Conservation (phyloP, 2,113 vertebrate genomes). For the Diglossa brunneiventris region DNA sequence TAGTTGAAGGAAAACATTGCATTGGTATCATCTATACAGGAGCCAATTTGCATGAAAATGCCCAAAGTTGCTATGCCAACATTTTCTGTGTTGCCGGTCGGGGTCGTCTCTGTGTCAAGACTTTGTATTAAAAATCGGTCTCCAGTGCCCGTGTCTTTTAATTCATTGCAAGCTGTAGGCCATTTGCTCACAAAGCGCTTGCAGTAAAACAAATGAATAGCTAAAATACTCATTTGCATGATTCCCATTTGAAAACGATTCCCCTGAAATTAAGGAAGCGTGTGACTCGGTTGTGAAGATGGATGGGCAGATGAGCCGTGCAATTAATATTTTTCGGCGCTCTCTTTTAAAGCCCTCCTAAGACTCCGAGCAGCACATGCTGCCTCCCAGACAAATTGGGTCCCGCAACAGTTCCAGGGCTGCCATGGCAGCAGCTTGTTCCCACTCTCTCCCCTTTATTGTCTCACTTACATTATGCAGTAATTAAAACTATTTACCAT, state of each 20-base stretch:
- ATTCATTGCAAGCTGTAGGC: constrained; percentile 87
- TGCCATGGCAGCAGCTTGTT: constrained; percentile 76
- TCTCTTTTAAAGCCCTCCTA: constrained; percentile 84
- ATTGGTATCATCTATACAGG: constrained; percentile 82
- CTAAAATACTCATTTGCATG: constrained; percentile 91
- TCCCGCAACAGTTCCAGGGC: constrained; percentile 72
- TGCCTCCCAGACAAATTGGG: constrained; percentile 80
- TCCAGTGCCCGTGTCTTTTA: constrained; percentile 85
- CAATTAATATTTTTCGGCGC: constrained; percentile 84
- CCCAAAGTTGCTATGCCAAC: constrained; percentile 88
- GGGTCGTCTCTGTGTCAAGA: constrained; percentile 86
- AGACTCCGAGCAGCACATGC: constrained; percentile 77
- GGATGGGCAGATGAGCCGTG: constrained; percentile 82
- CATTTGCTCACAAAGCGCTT: constrained; percentile 84
- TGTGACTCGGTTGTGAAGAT: constrained; percentile 81
- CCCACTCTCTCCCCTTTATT: constrained; percentile 78
- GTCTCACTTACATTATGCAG: constrained; percentile 85
- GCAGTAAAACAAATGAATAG: constrained; percentile 92
- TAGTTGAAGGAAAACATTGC: constrained; percentile 90
- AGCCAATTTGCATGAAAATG: constrained; percentile 87
- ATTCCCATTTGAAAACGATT: constrained; percentile 84
- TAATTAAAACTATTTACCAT: constrained; percentile 90
- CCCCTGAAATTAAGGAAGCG: constrained; percentile 84
- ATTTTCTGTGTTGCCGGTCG: constrained; percentile 82
- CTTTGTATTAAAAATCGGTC: constrained; percentile 89